Conservation (phyloP, 2,888 invertebrate species). For the Synergus japonicus region DNA sequence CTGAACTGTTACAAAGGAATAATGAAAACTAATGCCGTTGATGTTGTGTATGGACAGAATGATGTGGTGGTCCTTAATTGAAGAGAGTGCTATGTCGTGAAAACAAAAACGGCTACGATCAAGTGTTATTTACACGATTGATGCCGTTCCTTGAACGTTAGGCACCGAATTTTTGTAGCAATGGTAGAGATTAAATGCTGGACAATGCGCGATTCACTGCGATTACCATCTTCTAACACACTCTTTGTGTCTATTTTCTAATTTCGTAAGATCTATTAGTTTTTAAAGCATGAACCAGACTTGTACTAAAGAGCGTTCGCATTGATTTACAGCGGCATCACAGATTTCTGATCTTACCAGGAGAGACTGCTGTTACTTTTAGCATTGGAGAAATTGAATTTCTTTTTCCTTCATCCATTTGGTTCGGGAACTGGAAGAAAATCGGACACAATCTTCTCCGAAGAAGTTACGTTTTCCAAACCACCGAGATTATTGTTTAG, state of each 20-base stretch:
- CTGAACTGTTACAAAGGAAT: neutral
- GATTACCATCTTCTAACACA: neutral
- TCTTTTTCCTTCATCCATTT: conserved; percentile 69
- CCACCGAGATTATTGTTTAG: conserved; percentile 72
- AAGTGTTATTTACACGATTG: conserved; percentile 19
- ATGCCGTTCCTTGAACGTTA: conserved; percentile 28
- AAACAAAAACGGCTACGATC: conserved; percentile 4
- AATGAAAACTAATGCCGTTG: conserved; percentile 2
- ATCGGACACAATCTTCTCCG: conserved; percentile 64
- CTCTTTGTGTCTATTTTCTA: conserved; percentile 1
- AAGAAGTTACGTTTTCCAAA: conserved; percentile 58
- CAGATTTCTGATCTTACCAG: conserved; percentile 43
- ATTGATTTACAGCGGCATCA: conserved; percentile 45
- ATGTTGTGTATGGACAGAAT: neutral
- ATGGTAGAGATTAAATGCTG: neutral
- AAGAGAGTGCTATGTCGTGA: neutral
- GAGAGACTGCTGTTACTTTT: conserved; percentile 42
- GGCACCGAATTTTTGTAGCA: conserved; percentile 18
- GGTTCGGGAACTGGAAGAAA: conserved; percentile 71
- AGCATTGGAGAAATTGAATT: conserved; percentile 41
- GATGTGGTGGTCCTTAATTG: neutral
- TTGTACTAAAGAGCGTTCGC: conserved; percentile 38
- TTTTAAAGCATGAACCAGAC: conserved; percentile 24
- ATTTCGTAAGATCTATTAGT: conserved; percentile 11
- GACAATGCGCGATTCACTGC: conserved; percentile 27